These are phyloP conservation scores for Halcyon malimbica DNA, from an alignment of 2,113 vertebrate genomes.

Conservation along the genomic window DNA sequence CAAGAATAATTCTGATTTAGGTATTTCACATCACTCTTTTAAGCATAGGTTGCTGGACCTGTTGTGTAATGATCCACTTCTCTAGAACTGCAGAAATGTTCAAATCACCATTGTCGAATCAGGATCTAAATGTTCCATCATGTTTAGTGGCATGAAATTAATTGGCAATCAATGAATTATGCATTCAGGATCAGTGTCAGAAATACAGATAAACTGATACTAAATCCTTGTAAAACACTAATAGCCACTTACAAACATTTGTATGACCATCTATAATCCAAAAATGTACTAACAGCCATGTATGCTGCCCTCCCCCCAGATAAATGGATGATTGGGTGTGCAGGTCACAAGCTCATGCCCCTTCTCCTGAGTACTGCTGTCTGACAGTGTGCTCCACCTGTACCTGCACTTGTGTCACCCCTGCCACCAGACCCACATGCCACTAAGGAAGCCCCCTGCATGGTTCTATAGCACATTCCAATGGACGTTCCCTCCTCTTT, in stretches of 20 bases:
- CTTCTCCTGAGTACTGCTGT: neutral
- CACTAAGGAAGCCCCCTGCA: neutral
- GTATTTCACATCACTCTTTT: neutral
- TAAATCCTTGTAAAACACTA: neutral
- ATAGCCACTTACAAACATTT: neutral
- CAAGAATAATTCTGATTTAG: neutral
- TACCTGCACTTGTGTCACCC: neutral
- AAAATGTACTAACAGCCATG: neutral
- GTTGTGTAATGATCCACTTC: neutral
- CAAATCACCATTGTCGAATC: neutral
- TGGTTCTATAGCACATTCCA: neutral
- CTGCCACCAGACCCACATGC: neutral
- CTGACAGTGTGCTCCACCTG: neutral
- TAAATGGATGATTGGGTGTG: neutral
- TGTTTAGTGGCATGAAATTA: neutral
- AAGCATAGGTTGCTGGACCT: neutral
- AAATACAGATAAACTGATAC: neutral
- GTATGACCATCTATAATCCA: rapidly evolving
- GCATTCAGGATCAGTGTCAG: neutral
- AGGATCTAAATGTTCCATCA: neutral
- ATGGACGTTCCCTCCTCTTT: rapidly evolving
- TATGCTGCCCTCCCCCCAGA: neutral
- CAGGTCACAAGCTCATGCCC: neutral
- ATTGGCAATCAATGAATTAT: neutral
- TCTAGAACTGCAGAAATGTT: neutral